Conservation (phyloP, 2,888 invertebrate species). For the Tenthredo amoena region DNA sequence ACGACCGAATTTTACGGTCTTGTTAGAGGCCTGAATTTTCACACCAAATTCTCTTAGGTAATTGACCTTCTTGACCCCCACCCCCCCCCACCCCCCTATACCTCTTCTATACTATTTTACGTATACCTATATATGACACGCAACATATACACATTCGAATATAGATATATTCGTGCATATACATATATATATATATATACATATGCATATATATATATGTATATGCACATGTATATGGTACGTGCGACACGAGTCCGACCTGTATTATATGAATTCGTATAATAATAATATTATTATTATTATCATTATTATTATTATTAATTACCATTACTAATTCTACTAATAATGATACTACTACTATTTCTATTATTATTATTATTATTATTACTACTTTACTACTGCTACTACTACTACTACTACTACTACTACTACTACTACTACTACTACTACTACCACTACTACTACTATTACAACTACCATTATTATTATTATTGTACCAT, state of each 20-base stretch:
- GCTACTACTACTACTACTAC: slow-evolving; percentile 2
- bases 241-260: not conserved
- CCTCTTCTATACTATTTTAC: not conserved
- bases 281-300: not conserved
- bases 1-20: slow-evolving; percentile 33
- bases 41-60: slow-evolving; percentile 6
- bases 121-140: not conserved
- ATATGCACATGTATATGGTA: not conserved
- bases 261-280: not conserved
- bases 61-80: not conserved
- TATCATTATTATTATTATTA: not conserved
- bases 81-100: not conserved
- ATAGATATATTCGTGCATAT: not conserved
- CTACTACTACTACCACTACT: not conserved
- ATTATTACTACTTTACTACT: not conserved
- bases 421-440: not conserved
- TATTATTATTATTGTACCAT: slow-evolving; percentile 11
- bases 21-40: slow-evolving; percentile 37
- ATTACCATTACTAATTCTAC: not conserved
- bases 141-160: not conserved
- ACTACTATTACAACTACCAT: not conserved
- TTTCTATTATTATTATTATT: not conserved
- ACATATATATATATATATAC: not conserved
- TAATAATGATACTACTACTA: not conserved
- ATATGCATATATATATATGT: not conserved